Conservation (phyloP, 2,888 invertebrate genomes). For the Clivina fossor region DNA sequence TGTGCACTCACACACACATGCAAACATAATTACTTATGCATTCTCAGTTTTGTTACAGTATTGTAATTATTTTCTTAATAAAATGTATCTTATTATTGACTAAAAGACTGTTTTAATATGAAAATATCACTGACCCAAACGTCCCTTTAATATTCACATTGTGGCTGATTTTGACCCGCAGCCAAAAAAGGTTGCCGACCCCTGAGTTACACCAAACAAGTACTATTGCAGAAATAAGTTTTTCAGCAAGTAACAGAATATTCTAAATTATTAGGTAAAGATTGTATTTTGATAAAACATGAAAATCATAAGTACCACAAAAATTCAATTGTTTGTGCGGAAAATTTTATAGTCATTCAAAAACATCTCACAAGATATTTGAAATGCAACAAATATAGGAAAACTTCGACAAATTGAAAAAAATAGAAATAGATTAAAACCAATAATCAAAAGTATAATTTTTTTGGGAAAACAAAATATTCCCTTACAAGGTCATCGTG, state of each 20-base stretch:
- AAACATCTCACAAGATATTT: constrained; percentile 20
- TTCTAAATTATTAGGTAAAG: constrained; percentile 16
- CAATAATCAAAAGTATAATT: constrained; percentile 21
- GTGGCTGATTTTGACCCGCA: too few species aligned
- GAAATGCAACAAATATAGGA: constrained; percentile 30
- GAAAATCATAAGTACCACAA: constrained; percentile 12
- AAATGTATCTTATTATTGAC: too few species aligned
- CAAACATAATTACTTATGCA: too few species aligned
- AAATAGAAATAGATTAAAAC: constrained; percentile 34
- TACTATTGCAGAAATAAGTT: constrained; percentile 3
- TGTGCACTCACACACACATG: too few species aligned
- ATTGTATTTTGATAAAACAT: constrained; percentile 12
- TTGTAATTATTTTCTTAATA: too few species aligned
- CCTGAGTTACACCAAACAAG: constrained; percentile 2
- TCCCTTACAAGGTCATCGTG: constrained; percentile 40
- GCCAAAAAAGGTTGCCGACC: too few species aligned
- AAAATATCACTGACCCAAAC: too few species aligned
- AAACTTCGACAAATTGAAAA: constrained; percentile 33
- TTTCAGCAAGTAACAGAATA: background rate
- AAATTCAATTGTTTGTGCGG: constrained; percentile 3
- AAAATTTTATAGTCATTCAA: constrained; percentile 13
- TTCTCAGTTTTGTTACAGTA: too few species aligned
- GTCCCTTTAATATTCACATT: too few species aligned
- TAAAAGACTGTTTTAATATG: too few species aligned
- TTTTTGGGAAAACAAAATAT: constrained; percentile 41